A percentile compares a stretch with the other conserved stretches of the same genome.
Conservation (phyloP, 2,888 invertebrate species). For the Dynastes maya region DNA sequence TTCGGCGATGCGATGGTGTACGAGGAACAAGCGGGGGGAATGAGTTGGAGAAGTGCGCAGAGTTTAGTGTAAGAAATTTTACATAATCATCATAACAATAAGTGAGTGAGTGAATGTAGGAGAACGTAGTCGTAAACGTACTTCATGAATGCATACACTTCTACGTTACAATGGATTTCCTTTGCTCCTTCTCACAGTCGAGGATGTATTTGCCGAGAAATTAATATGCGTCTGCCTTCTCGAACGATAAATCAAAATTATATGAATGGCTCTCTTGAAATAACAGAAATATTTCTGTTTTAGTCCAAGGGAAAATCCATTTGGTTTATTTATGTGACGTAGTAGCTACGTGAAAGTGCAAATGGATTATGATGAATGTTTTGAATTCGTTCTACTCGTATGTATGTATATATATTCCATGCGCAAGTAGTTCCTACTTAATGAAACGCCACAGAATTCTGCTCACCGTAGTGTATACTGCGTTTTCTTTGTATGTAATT, state of each 20-base stretch:
- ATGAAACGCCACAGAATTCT: too few relatives aligned
- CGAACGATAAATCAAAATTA: conserved; percentile 36
- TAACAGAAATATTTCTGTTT: conserved; percentile 31
- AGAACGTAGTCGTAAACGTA: conserved; percentile 18
- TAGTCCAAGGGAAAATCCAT: conserved; percentile 12
- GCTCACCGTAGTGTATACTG: too few relatives aligned
- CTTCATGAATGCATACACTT: conserved; percentile 5
- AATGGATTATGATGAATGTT: conserved; percentile 20
- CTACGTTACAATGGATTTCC: conserved; percentile 32
- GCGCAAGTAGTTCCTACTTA: too few relatives aligned
- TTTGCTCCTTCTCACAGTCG: conserved; percentile 16
- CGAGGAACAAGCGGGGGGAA: conserved; percentile 2
- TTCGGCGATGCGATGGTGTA: conserved; percentile 1
- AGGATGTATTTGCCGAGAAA: conserved; percentile 40
- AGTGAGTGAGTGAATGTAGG: conserved; percentile 32
- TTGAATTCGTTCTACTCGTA: neutral
- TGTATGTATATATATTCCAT: neutral
- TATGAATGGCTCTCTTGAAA: conserved; percentile 24
- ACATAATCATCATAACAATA: conserved; percentile 47
- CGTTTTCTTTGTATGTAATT: too few relatives aligned
- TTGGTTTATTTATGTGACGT: conserved; percentile 19
- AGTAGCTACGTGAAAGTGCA: conserved; percentile 10
- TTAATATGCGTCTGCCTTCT: conserved; percentile 39
- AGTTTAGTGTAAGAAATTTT: conserved; percentile 43
- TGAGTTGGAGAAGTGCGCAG: conserved; percentile 13